These are phyloP conservation scores for Borostomias antarcticus DNA, from an alignment of 2,797 vertebrate species.

Conservation along the genomic window DNA sequence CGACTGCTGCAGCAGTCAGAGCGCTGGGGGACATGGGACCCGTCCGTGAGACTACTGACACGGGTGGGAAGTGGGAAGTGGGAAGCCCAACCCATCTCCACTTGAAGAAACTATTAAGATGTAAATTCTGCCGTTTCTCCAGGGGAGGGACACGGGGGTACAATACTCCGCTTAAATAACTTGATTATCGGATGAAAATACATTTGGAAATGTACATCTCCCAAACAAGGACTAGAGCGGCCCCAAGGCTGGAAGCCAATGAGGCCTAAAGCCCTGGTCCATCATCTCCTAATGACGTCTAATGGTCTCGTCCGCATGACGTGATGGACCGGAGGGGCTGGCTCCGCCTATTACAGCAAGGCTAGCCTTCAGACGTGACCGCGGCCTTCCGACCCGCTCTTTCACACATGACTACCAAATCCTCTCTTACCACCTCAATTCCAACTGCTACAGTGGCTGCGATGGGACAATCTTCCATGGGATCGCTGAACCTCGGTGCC, in stretches of 20 bases:
- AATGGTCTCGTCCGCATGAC: slow-evolving; percentile 48
- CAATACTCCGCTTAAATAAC: slow-evolving; percentile 21
- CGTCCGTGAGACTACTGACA: too few relatives aligned
- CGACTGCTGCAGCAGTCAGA: not conserved
- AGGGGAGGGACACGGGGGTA: slow-evolving; percentile 17
- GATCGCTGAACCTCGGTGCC: too few relatives aligned
- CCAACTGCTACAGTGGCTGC: too few relatives aligned
- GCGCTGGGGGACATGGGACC: not conserved
- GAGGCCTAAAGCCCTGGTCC: slow-evolving; percentile 54
- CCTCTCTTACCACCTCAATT: too few relatives aligned
- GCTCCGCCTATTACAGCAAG: slow-evolving; percentile 35
- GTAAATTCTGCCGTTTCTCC: slow-evolving; percentile 41
- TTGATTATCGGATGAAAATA: slow-evolving; percentile 50
- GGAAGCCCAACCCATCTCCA: slow-evolving; percentile 27
- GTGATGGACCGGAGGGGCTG: slow-evolving; percentile 33
- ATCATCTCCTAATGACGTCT: slow-evolving; percentile 56
- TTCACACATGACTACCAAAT: too few relatives aligned
- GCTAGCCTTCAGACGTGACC: too few relatives aligned
- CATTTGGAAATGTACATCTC: slow-evolving; percentile 42
- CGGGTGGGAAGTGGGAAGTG: not conserved
- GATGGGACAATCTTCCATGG: too few relatives aligned
- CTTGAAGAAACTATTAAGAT: too few relatives aligned
- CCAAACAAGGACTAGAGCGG: slow-evolving; percentile 44
- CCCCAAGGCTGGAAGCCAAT: slow-evolving; percentile 52
- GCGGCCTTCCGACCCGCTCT: too few relatives aligned